Evolutionary conservation across 2,113 vertebrate genomes (phyloP), one percentile per base, ranked within the genome.

Genomic region (Apaloderma vittatum): DNA sequence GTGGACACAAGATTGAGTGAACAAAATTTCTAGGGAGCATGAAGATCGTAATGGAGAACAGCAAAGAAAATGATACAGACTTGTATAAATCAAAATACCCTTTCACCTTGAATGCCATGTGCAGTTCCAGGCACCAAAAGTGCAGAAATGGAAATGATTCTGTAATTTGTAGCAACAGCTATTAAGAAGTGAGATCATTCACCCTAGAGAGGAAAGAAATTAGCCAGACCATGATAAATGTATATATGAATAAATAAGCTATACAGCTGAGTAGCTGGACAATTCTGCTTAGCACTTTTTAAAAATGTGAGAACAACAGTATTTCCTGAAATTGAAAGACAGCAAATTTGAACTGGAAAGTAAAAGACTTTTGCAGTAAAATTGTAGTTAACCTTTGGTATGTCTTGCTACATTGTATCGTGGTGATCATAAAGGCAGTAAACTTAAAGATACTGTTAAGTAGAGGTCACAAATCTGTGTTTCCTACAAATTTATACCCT

Each of bases 321-420:
- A 57, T 37, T 68, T 72, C 29, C 16, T 88, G 48, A 75, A 88
- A 49, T 17, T 46, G n/a, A 89, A 87, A 78, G 5, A 12, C 19
- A 78, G 32, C 5, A 46, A 12, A 20, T 66, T 51, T 86, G 32
- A 74, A 51, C 17, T 24, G 6, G 7, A 36, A 66, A 63, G 26
- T 23, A 48, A 17, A 67, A 26, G 8, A 12, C 34, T 76, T 62
- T 88, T 88, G 15, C 32, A 29, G 12, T 67, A 61, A 92, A 74
- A 75, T 49, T 12, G 22, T 23, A 67, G 36, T 72, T 48, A 82
- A 8, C 8, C 20, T 15, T 55, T 52, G 34, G 27, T 55, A 24
- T 29, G 7, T 12, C 15, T n/a, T 82, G 22, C n/a, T 63, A 10
- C 19, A 5, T 9, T 14, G 19, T 61, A 11, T 30, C 0, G 1